Conservation (phyloP, 2,113 vertebrate species). For the Amphilophus citrinellus region DNA sequence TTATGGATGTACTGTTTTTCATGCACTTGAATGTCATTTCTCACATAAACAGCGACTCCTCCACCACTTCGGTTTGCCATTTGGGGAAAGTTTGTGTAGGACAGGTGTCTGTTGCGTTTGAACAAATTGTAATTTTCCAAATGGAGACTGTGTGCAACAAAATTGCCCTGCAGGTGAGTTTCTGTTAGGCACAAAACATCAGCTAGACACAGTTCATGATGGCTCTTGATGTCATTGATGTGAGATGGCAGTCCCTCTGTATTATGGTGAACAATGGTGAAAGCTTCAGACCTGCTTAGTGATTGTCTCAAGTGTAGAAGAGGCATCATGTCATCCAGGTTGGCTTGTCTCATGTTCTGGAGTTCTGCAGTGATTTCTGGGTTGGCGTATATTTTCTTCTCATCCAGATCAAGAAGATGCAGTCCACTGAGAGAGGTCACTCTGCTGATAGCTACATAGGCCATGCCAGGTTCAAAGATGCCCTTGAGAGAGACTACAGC, state of each 20-base stretch:
- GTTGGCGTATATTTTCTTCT: not conserved
- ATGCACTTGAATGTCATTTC: not conserved
- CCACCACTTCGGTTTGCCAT: not conserved
- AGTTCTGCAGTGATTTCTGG: not conserved
- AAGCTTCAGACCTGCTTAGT: not conserved
- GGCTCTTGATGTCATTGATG: not conserved
- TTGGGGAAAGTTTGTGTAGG: not conserved
- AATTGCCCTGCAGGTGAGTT: not conserved
- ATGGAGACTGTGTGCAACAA: not conserved
- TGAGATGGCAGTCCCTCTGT: not conserved
- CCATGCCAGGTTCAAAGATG: too few species aligned
- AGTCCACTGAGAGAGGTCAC: too few species aligned
- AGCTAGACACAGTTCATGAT: not conserved
- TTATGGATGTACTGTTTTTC: slow-evolving; percentile 5
- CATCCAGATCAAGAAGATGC: too few species aligned
- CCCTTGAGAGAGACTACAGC: not conserved
- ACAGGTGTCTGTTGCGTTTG: not conserved
- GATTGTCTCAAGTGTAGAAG: not conserved
- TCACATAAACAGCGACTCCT: not conserved
- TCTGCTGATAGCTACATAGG: not conserved
- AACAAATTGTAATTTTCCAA: not conserved
- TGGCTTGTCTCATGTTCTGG: not conserved
- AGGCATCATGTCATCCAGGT: not conserved
- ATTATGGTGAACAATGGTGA: not conserved
- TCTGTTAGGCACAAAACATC: slow-evolving; percentile 9